Percentiles rank a stretch among this genome's conserved stretches.
These are phyloP conservation scores for Passer domesticus DNA, from an alignment of 2,113 vertebrate genomes.

Conservation along the genomic window DNA sequence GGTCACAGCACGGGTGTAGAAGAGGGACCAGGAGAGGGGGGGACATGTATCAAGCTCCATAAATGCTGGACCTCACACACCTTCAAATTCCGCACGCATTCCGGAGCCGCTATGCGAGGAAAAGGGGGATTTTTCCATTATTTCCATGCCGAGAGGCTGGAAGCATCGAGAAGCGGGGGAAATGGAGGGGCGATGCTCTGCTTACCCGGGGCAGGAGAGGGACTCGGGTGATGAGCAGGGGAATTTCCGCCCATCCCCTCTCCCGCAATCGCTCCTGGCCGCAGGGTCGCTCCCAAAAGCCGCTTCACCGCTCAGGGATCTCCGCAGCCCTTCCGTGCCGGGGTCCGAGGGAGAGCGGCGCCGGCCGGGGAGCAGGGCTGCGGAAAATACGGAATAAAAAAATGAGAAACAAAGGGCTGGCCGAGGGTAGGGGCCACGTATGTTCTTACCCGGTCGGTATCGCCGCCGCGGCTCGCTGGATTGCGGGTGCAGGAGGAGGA, in stretches of 20 bases:
- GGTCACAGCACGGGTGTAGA: neutral
- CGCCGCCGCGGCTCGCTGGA: neutral
- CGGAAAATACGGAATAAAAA: neutral
- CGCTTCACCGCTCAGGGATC: neutral
- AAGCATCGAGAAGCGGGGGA: neutral
- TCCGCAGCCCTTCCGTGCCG: neutral
- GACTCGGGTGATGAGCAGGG: neutral
- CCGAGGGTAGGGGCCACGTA: neutral
- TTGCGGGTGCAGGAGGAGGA: neutral
- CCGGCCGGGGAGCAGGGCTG: neutral
- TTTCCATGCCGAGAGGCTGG: slow-evolving; percentile 37
- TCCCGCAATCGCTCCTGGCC: neutral
- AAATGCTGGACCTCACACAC: neutral
- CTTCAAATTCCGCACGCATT: neutral
- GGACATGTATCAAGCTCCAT: neutral
- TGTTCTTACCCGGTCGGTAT: slow-evolving; percentile 57
- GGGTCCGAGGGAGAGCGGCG: too few species aligned
- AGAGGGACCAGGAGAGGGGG: neutral
- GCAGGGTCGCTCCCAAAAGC: neutral
- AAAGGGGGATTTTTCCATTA: slow-evolving; percentile 29
- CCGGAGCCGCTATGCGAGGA: neutral
- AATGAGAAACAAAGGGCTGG: neutral
- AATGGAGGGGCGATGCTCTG: neutral
- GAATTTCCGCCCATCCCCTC: neutral
- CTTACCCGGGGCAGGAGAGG: neutral